phyloP scores from a whole-genome alignment of 2,888 invertebrate genomes.

The Ormyrus rosae region DNA sequence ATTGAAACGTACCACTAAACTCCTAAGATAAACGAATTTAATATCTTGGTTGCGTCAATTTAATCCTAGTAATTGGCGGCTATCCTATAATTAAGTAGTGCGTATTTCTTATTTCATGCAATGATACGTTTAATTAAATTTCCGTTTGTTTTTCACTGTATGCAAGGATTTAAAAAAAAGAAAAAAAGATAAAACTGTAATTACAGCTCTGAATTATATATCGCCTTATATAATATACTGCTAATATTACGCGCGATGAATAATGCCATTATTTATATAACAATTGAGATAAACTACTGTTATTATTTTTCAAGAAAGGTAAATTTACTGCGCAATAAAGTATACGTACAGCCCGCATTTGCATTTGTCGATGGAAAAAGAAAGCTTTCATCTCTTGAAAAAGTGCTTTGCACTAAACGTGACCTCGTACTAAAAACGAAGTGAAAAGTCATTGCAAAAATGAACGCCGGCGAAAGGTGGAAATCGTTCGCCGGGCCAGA shows the following conservation, averaged over 20 bases:
- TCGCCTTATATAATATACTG: no score
- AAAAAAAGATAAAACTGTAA: no score
- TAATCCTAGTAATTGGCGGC: constrained; percentile 37
- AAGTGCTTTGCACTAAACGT: constrained; percentile 14
- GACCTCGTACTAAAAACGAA: constrained; percentile 26
- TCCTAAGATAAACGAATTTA: constrained; percentile 9
- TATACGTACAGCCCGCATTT: constrained; percentile 14
- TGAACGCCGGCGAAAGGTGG: constrained; percentile 8
- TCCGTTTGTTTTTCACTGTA: constrained; percentile 30
- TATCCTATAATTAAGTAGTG: constrained; percentile 34
- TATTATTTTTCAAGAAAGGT: constrained; percentile 35
- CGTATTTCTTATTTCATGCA: constrained; percentile 26
- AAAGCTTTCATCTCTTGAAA: constrained; percentile 19
- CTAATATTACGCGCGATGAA: no score
- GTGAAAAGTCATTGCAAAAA: constrained; percentile 41
- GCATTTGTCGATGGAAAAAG: constrained; percentile 31
- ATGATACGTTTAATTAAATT: constrained; percentile 36
- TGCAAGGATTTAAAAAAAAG: not conserved
- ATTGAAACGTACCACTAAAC: constrained; percentile 14
- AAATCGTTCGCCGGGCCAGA: not conserved
- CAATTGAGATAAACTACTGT: constrained; percentile 36
- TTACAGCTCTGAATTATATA: no score
- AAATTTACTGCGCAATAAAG: constrained; percentile 41
- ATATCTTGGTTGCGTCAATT: constrained; percentile 39
- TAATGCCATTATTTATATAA: constrained; percentile 5